Conservation (phyloP, 2,113 vertebrate genomes). For the Gopherus flavomarginatus region DNA sequence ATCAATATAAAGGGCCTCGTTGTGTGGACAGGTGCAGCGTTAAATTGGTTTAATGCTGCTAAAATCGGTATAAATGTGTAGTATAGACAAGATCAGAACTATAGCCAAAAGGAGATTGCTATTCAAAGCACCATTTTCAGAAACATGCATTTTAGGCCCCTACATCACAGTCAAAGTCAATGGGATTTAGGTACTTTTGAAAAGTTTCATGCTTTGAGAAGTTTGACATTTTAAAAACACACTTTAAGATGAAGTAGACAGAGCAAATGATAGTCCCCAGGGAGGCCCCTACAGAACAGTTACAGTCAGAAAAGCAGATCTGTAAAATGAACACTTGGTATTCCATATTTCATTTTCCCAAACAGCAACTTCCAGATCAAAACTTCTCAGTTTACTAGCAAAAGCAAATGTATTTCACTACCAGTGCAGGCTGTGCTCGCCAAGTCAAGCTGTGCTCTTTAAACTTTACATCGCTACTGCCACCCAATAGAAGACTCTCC, state of each 20-base stretch:
- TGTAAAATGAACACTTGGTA: constrained; percentile 11
- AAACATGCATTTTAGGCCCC: not conserved
- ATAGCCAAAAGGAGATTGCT: not conserved
- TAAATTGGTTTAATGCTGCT: too few species aligned
- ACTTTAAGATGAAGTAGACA: not conserved
- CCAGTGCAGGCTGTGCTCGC: not conserved
- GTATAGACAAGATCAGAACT: not conserved
- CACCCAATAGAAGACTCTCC: fast-evolving
- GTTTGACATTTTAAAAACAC: not conserved
- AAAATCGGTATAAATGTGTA: too few species aligned
- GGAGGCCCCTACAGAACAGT: not conserved
- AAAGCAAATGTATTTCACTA: not conserved
- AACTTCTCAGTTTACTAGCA: not conserved
- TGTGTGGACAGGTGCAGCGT: too few species aligned
- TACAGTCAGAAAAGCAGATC: not conserved
- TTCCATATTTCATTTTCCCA: constrained; percentile 38
- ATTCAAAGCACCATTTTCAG: not conserved
- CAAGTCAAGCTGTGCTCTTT: not conserved
- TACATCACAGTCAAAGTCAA: not conserved
- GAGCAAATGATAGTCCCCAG: not conserved
- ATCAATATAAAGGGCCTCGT: too few species aligned
- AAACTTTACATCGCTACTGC: not conserved
- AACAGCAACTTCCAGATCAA: constrained; percentile 34
- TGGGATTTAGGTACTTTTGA: constrained; percentile 24
- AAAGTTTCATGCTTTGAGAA: not conserved